Base-by-base conservation (phyloP, 2,113 vertebrate genomes). In the Abramis brama region DNA sequence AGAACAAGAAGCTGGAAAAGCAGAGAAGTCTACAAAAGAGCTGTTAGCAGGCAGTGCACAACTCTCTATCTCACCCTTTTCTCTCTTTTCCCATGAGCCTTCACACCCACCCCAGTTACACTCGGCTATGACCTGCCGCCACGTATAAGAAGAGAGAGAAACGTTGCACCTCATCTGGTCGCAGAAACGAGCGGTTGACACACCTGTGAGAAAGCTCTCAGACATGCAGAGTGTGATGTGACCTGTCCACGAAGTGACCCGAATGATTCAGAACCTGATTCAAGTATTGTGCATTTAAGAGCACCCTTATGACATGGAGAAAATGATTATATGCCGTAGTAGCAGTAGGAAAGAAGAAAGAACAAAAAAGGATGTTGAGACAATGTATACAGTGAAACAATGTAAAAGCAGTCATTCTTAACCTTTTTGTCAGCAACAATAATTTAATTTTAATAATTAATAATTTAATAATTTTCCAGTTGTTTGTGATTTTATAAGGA, bases 1-100 rank as follows among this genome's bases (percentile, higher is more conserved):
- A 70, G 45, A 91, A 94, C 87, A 89, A 88, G 92, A 90, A 90
- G 87, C 91, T 94, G 75, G 76, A 94, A 87, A 89, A 93, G 71
- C 91, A 94, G 86, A 91, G 89, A 89, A 90, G 88, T 77, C 52
- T 83, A 23, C 45, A 50, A 62, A 62, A 89, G 86, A 89, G 64
- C 87, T 91, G 83, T 68, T 21, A 50, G 79, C 60, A 76, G 75
- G 87, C 89, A 87, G 33, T 83, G 82, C 86, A 74, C 43, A 2
- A 83, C 73, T 21, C 78, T 36, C 23, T 9, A 62, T 75, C 62
- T 36, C 50, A 85, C 84, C 60, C 78, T 47, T 71, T n/a, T 23
- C 80, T 76, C 64, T 71, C 84, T 45, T 85, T 23, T 68, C 85
- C 84, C 76, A 85, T 47, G 74, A 88, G 76, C 74, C 73, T 79